Percentiles rank a stretch among this genome's conserved stretches.
Conservation (phyloP, 2,888 invertebrate species). For the Drosophila anceps region DNA sequence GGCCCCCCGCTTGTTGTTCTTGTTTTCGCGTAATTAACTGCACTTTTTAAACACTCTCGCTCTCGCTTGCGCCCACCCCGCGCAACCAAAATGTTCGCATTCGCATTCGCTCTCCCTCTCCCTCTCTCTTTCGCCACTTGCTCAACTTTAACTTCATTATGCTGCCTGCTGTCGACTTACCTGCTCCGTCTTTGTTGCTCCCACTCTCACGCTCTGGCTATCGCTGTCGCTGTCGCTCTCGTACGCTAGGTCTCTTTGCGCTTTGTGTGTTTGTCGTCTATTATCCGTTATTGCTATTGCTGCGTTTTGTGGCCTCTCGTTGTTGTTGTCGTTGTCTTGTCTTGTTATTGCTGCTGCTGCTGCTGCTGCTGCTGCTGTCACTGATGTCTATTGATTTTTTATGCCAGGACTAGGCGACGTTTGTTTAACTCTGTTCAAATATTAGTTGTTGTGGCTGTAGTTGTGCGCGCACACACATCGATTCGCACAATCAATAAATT, state of each 20-base stretch:
- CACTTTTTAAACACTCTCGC: conserved; percentile 38
- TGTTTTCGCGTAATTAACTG: conserved; percentile 49
- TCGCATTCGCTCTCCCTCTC: neutral
- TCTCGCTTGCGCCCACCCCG: conserved; percentile 1
- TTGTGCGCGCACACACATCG: conserved; percentile 21
- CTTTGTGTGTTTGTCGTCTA: conserved; percentile 35
- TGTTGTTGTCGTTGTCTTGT: conserved; percentile 29
- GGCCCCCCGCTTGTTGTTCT: conserved; percentile 11
- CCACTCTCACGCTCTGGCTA: conserved; percentile 6
- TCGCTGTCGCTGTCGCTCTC: conserved; percentile 1
- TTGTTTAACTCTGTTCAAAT: conserved; percentile 49
- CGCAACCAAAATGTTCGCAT: no score
- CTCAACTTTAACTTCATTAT: conserved; percentile 55
- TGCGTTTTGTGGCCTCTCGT: conserved; percentile 24
- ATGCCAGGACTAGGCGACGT: conserved; percentile 47
- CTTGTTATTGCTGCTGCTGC: conserved; percentile 41
- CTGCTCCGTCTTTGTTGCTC: conserved; percentile 29
- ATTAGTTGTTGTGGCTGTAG: conserved; percentile 20
- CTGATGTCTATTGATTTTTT: conserved; percentile 61
- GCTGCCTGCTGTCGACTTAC: conserved; percentile 40
- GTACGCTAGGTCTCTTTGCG: conserved; percentile 6
- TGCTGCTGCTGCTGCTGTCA: conserved; percentile 27
- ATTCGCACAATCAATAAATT: conserved; percentile 62
- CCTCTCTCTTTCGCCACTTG: conserved; percentile 27
- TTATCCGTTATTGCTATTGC: conserved; percentile 38